Evolutionary conservation across 2,113 vertebrate species (phyloP).

Genomic region (Capreolus pygargus): DNA sequence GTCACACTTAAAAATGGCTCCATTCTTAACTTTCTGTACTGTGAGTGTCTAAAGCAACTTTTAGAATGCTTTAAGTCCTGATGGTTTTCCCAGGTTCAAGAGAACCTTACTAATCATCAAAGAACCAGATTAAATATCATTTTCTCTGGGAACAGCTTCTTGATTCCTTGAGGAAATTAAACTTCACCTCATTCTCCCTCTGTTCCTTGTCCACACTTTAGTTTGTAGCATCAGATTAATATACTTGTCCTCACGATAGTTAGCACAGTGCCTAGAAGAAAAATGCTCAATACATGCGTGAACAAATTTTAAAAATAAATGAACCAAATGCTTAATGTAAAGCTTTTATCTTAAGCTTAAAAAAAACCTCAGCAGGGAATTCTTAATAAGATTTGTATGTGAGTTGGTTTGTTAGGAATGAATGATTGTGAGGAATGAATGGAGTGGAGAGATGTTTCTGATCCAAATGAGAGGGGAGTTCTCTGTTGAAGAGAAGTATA

Average conservation of each 20-base stretch:
- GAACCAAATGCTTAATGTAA: background rate
- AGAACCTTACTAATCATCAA: background rate
- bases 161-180: background rate
- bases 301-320: background rate
- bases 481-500: background rate
- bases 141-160: background rate
- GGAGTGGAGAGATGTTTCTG: background rate
- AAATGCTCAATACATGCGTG: background rate
- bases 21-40: background rate
- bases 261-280: background rate
- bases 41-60: background rate
- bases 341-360: background rate
- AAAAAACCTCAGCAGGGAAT: background rate
- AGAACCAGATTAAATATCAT: background rate
- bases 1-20: background rate
- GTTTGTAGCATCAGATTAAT: background rate
- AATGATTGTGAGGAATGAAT: background rate
- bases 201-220: background rate
- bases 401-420: background rate
- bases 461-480: background rate
- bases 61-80: background rate
- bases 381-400: background rate
- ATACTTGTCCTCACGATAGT: background rate
- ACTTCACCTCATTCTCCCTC: background rate
- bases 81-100: background rate